Conservation (phyloP, 2,113 vertebrate species). For the Barbus barbus region DNA sequence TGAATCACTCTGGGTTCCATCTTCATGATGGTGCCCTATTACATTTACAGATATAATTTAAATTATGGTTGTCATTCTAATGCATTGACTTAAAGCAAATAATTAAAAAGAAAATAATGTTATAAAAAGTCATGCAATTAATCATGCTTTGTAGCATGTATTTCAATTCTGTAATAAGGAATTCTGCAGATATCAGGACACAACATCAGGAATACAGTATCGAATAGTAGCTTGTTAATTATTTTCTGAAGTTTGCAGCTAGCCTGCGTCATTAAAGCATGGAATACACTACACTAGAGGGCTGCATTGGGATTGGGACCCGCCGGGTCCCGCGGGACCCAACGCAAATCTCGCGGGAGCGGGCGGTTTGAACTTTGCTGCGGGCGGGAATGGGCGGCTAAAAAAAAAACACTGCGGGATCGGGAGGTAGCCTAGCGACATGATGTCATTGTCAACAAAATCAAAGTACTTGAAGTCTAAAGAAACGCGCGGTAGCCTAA, state of each 20-base stretch:
- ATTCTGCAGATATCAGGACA: not conserved
- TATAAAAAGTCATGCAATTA: not conserved
- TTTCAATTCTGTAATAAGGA: not conserved
- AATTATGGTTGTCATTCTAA: not conserved
- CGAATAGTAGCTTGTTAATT: not conserved
- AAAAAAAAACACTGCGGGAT: no score
- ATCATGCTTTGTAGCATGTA: not conserved
- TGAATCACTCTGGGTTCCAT: conserved; percentile 94
- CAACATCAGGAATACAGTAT: not conserved
- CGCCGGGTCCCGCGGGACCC: no score
- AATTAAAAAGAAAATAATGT: not conserved
- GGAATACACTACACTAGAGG: no score
- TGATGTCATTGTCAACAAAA: no score
- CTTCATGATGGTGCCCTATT: conserved; percentile 90
- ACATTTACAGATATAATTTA: not conserved
- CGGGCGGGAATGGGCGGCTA: no score
- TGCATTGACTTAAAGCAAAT: not conserved
- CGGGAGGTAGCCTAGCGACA: no score
- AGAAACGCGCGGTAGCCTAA: no score
- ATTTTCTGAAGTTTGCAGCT: not conserved
- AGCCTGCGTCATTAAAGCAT: not conserved
- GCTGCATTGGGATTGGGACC: no score
- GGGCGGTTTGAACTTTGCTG: no score
- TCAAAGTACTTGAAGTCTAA: no score
- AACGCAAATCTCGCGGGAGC: no score